A percentile compares a stretch with the other conserved stretches of the same genome.
Evolutionary conservation across 2,113 vertebrate genomes (phyloP).

Genomic region (Hydropotes inermis): DNA sequence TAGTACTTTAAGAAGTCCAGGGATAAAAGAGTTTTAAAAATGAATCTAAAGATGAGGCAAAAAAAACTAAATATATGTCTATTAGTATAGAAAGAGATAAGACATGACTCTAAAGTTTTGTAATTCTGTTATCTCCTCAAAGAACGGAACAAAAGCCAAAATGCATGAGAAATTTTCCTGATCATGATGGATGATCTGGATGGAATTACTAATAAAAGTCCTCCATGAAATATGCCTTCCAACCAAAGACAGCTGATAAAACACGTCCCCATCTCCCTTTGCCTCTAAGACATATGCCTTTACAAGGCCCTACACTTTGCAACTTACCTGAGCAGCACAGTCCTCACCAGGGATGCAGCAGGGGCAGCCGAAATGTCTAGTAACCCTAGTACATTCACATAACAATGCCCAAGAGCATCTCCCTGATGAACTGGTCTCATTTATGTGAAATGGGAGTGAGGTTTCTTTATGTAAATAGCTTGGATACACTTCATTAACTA

Average conservation of each 20-base stretch:
- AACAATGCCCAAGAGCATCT: not conserved
- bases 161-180: not conserved
- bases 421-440: not conserved
- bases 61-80: not conserved
- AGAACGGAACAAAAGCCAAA: conserved; percentile 3
- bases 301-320: not conserved
- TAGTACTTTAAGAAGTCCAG: not conserved
- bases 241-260: not conserved
- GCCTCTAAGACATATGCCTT: not conserved
- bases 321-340: not conserved
- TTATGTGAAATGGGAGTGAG: not conserved
- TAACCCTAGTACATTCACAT: not conserved
- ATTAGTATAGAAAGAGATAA: not conserved
- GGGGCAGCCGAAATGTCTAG: not conserved
- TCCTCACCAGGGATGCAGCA: not conserved
- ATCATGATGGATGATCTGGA: not conserved
- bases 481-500: not conserved
- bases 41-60: not conserved
- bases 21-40: not conserved
- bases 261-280: not conserved
- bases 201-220: not conserved
- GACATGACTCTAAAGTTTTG: not conserved
- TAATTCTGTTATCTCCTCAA: not conserved
- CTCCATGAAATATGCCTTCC: not conserved
- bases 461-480: not conserved